Conservation (phyloP, 2,888 invertebrate genomes). For the Drosophila gaucha region DNA sequence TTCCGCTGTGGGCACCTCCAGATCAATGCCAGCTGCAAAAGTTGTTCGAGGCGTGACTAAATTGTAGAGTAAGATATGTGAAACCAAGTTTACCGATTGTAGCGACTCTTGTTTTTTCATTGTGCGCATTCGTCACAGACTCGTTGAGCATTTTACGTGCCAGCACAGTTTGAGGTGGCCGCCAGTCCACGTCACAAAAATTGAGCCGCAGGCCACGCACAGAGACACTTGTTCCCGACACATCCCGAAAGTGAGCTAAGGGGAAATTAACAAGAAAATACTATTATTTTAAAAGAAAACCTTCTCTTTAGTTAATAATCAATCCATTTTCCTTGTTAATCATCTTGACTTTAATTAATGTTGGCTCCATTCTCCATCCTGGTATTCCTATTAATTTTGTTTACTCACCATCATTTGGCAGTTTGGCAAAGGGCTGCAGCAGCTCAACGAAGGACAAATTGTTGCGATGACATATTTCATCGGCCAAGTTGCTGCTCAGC, state of each 20-base stretch:
- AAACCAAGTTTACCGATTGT: slow-evolving; percentile 85
- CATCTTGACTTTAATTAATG: not conserved
- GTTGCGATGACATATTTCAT: slow-evolving; percentile 94
- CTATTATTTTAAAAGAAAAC: not conserved
- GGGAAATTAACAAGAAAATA: not conserved
- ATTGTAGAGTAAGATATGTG: not conserved
- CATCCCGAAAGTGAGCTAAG: slow-evolving; percentile 93
- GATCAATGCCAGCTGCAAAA: slow-evolving; percentile 85
- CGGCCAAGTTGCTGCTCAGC: slow-evolving; percentile 92
- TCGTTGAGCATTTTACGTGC: slow-evolving; percentile 94
- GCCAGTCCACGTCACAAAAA: slow-evolving; percentile 92
- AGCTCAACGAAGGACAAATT: slow-evolving; percentile 95
- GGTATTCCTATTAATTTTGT: slow-evolving; percentile 1
- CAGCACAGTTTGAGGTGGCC: slow-evolving; percentile 92
- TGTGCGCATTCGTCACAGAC: slow-evolving; percentile 88
- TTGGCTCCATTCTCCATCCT: not conserved
- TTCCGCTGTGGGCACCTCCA: slow-evolving; percentile 91
- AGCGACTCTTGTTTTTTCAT: slow-evolving; percentile 86
- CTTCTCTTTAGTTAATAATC: too few relatives aligned
- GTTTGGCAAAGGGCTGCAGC: slow-evolving; percentile 93
- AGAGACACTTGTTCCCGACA: slow-evolving; percentile 89
- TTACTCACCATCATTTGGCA: slow-evolving; percentile 89
- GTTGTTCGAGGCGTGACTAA: not conserved
- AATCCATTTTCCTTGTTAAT: not conserved
- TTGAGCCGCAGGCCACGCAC: slow-evolving; percentile 92